Evolutionary conservation across 2,888 invertebrate genomes (phyloP), one percentile per base, ranked within the genome.

Genomic region (Lathronympha strigana): DNA sequence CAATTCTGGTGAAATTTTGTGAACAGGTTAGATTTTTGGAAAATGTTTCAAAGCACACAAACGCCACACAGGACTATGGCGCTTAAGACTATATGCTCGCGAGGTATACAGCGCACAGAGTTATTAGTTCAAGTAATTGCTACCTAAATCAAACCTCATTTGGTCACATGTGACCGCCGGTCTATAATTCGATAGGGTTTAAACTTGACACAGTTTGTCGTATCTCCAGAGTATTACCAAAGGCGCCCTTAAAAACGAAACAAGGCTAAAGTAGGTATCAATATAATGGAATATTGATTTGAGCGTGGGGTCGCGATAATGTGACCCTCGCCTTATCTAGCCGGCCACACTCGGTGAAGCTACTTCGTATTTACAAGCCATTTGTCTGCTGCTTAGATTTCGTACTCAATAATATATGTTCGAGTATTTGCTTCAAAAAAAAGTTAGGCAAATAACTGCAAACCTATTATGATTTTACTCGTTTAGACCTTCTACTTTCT

Each of bases 291-390:
- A 50, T 68, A 68, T 66, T 68, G 58, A 63, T 66, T 67, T 67
- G 61, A 63, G 61, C 49, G 54, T 55, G 62, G 66, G 68, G 71
- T 68, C 70, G 64, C 54, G 70, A 69, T 71, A 69, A 60, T 61
- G 43, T 47, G 64, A 70, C 71, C 69, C 69, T 67, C 68, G 17
- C 33, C 58, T 68, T 61, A 62, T 67, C 64, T 50, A 9, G 21
- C 47, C 60, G 53, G 51, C 58, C 51, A 60, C 36, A 45, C 58
- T 49, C 40, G 28, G 33, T 9, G 23, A n/a, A 58, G 21, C 50
- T 33, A 55, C 57, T 49, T 60, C 60, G 31, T 47, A 43, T 47
- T 64, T 60, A 58, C 43, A 64, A 47, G 15, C 11, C 25, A 50
- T 51, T 58, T 43, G 38, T 47, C 45, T 40, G 17, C 33, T 31